phyloP scores from a whole-genome alignment of 2,797 vertebrate species.

The Cottoperca gobio region DNA sequence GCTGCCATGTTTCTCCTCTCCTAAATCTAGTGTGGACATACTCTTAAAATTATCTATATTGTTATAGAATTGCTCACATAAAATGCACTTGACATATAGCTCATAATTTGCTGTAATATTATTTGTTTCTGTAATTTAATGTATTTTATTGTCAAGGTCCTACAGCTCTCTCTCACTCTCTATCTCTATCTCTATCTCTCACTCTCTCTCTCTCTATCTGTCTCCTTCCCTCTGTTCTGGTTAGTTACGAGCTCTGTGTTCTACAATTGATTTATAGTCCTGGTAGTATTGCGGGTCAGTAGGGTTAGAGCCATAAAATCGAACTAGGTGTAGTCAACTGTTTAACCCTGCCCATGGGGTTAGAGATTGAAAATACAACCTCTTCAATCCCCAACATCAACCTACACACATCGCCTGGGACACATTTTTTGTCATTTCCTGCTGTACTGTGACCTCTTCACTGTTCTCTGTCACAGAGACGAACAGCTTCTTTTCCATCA shows the following conservation, averaged over 20 bases:
- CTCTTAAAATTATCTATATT: too few relatives aligned
- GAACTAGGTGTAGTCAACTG: slow-evolving; percentile 40
- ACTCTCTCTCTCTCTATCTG: not conserved
- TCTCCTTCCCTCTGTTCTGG: slow-evolving; percentile 5
- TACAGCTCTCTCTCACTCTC: not conserved
- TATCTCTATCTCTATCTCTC: not conserved
- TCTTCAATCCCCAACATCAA: slow-evolving; percentile 7
- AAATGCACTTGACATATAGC: not conserved
- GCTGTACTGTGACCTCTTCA: slow-evolving; percentile 55
- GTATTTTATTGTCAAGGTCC: not conserved
- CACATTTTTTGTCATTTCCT: slow-evolving; percentile 49
- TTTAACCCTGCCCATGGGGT: slow-evolving; percentile 51
- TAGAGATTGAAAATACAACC: slow-evolving; percentile 25
- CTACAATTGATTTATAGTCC: slow-evolving; percentile 40
- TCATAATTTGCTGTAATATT: not conserved
- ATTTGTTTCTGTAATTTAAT: not conserved
- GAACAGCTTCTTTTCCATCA: slow-evolving; percentile 68
- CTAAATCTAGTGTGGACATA: not conserved
- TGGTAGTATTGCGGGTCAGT: slow-evolving; percentile 17
- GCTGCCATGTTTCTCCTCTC: not conserved
- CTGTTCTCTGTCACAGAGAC: slow-evolving; percentile 56
- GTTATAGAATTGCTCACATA: not conserved
- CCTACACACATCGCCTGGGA: slow-evolving; percentile 21
- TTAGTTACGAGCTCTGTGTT: slow-evolving; percentile 16
- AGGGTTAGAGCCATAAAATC: slow-evolving; percentile 44